Conservation (phyloP, 2,888 invertebrate species). For the Punctoribates punctum region DNA sequence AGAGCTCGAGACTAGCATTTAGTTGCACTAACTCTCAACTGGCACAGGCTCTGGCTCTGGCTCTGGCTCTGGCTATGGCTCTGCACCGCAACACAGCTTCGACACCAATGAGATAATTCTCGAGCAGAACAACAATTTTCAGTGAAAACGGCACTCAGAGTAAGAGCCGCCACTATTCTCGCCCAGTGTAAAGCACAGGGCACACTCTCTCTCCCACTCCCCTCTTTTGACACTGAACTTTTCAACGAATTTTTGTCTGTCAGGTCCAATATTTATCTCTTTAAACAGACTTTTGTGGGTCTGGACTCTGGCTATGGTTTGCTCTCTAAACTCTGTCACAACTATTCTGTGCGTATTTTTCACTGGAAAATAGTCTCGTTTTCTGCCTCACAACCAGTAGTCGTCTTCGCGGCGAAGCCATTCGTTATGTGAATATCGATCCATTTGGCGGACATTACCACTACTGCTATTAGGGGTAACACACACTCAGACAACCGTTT, state of each 20-base stretch:
- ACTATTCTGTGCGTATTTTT: background rate
- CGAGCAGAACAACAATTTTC: constrained; percentile 4
- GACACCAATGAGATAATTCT: constrained; percentile 17
- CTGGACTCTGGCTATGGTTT: background rate
- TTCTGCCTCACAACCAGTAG: constrained; percentile 17
- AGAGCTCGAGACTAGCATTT: background rate
- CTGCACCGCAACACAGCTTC: background rate
- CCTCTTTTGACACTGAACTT: background rate
- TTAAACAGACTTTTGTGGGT: background rate
- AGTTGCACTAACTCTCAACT: background rate
- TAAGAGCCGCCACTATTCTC: background rate
- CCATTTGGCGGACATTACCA: constrained; percentile 31
- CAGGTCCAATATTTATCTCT: background rate
- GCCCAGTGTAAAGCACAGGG: background rate
- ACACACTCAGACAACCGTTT: background rate
- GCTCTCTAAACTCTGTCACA: background rate
- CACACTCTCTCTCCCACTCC: background rate
- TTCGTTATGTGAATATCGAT: constrained; percentile 24
- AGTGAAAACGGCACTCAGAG: background rate
- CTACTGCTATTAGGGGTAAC: constrained; percentile 34
- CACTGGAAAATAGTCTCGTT: background rate
- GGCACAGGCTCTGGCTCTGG: background rate
- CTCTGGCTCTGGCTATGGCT: background rate
- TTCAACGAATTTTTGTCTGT: background rate
- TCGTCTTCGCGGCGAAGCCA: constrained; percentile 37